Conservation (phyloP, 2,797 vertebrate species). For the Jordanella pulchra region DNA sequence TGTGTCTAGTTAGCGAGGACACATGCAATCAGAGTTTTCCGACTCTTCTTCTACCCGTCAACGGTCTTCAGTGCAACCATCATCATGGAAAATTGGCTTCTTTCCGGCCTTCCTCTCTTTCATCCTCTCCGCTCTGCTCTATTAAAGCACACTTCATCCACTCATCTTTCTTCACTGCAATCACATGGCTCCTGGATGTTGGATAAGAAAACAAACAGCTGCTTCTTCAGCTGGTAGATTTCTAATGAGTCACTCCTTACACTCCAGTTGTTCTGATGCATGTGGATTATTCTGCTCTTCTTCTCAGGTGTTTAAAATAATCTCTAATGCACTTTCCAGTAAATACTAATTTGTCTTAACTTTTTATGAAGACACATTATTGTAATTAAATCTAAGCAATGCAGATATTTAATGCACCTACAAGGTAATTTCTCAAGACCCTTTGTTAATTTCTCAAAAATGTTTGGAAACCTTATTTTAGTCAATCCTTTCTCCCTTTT, state of each 20-base stretch:
- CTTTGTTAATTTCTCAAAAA: background rate
- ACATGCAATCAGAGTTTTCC: constrained; percentile 56
- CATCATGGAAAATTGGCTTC: constrained; percentile 95
- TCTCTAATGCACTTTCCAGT: background rate
- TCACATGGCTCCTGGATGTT: constrained; percentile 36
- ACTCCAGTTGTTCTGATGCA: background rate
- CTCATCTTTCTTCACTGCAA: constrained; percentile 23
- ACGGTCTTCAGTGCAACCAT: constrained; percentile 79
- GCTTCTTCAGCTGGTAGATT: constrained; percentile 20
- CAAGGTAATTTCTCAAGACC: background rate
- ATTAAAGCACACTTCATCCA: constrained; percentile 36
- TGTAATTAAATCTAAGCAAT: background rate
- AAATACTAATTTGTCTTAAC: background rate
- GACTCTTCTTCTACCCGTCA: constrained; percentile 62
- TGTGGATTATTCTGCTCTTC: background rate
- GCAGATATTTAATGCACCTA: background rate
- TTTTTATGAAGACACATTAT: background rate
- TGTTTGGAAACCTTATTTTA: constrained; percentile 1
- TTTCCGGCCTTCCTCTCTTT: constrained; percentile 36
- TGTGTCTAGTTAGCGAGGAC: constrained; percentile 68
- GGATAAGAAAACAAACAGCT: constrained; percentile 35
- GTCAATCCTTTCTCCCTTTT: background rate
- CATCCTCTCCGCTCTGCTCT: constrained; percentile 37
- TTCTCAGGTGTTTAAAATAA: background rate
- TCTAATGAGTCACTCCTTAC: constrained; percentile 11